Evolutionary conservation across 2,888 invertebrate genomes (phyloP).

Genomic region (Hypsopygia costalis): DNA sequence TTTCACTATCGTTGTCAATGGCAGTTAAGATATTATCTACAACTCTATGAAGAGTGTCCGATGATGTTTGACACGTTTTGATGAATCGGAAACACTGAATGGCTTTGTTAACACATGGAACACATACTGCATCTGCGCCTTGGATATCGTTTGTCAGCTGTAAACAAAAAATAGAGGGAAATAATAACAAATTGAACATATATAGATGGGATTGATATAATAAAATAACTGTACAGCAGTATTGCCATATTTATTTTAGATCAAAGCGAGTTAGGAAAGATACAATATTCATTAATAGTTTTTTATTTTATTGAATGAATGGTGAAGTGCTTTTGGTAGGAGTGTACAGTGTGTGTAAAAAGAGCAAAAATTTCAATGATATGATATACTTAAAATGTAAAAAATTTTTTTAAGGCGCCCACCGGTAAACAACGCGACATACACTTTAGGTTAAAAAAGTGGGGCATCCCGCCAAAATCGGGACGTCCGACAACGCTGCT

Average conservation of each 20-base stretch:
- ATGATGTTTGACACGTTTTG: constrained; percentile 38
- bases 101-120: constrained; percentile 44
- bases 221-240: too few relatives aligned
- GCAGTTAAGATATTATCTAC: constrained; percentile 36
- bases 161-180: constrained; percentile 22
- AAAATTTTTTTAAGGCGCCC: too few relatives aligned
- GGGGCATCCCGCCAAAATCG: too few relatives aligned
- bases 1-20: constrained; percentile 24
- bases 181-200: too few relatives aligned
- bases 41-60: constrained; percentile 38
- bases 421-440: too few relatives aligned
- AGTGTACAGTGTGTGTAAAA: not conserved
- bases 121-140: constrained; percentile 58
- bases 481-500: too few relatives aligned
- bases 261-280: not conserved
- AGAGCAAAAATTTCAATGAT: too few relatives aligned
- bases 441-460: too few relatives aligned
- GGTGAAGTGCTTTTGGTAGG: too few relatives aligned
- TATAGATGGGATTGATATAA: too few relatives aligned
- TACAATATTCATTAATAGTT: not conserved
- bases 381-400: too few relatives aligned
- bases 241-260: not conserved
- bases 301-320: too few relatives aligned
- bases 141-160: constrained; percentile 50
- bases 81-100: constrained; percentile 42